These are phyloP conservation scores for Liopterus haemorrhoidalis DNA, from an alignment of 2,888 invertebrate genomes.

Conservation along the genomic window DNA sequence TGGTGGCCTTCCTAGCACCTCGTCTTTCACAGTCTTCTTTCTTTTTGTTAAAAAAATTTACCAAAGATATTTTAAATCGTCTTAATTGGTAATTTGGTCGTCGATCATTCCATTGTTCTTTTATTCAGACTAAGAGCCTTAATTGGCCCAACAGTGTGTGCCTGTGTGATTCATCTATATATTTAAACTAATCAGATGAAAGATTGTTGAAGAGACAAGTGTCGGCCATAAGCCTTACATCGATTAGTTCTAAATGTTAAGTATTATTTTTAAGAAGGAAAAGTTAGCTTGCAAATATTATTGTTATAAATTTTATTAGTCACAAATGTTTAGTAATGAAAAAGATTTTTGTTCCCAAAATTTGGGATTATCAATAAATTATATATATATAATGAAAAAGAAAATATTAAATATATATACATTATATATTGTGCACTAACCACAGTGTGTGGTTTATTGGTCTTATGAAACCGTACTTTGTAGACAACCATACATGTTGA, in stretches of 20 bases:
- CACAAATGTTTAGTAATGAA: constrained; percentile 19
- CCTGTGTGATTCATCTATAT: constrained; percentile 19
- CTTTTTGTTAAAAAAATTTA: too few relatives aligned
- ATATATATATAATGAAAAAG: too few relatives aligned
- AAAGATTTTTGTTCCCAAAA: too few relatives aligned
- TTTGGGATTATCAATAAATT: too few relatives aligned
- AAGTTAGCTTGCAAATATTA: constrained; percentile 18
- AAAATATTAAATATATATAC: constrained; percentile 23
- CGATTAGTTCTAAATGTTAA: constrained; percentile 17
- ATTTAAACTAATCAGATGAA: too few relatives aligned
- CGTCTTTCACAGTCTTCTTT: constrained; percentile 28
- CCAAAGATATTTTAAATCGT: too few relatives aligned
- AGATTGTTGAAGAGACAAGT: constrained; percentile 18
- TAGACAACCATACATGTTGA: constrained; percentile 17
- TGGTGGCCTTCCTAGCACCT: constrained; percentile 39
- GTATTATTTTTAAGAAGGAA: constrained; percentile 17
- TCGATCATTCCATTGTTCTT: too few relatives aligned
- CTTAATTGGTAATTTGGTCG: too few relatives aligned
- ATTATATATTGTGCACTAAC: constrained; percentile 19
- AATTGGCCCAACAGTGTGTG: constrained; percentile 18
- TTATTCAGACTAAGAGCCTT: neutral
- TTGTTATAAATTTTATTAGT: constrained; percentile 19
- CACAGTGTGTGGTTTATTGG: constrained; percentile 15
- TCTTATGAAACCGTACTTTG: constrained; percentile 22
- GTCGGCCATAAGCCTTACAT: constrained; percentile 24